Evolutionary conservation across 2,797 vertebrate genomes (phyloP).

Genomic region (Telmatherina bonti): DNA sequence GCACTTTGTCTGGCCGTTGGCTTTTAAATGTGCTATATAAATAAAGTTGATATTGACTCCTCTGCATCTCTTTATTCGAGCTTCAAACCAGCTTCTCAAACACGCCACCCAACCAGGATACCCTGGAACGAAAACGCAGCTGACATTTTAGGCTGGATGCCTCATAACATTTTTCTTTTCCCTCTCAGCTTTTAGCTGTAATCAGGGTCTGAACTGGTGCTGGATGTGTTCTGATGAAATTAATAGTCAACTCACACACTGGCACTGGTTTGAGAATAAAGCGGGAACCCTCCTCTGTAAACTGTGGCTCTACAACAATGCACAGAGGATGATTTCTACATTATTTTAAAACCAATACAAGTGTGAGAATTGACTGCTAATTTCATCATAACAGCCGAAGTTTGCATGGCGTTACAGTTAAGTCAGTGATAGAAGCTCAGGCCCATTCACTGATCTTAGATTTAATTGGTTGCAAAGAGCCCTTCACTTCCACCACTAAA

Average conservation of each 20-base stretch:
- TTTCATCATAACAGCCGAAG: conserved; percentile 56
- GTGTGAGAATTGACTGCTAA: conserved; percentile 40
- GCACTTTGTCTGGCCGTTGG: no score
- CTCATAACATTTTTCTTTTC: neutral
- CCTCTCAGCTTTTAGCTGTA: conserved; percentile 24
- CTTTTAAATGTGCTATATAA: no score
- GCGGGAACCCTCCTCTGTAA: neutral
- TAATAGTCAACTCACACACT: conserved; percentile 33
- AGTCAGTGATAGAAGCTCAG: conserved; percentile 48
- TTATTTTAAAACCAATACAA: conserved; percentile 6
- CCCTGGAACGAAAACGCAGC: neutral
- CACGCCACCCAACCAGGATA: neutral
- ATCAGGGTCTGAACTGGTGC: conserved; percentile 31
- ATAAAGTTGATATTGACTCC: no score
- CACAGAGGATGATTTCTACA: neutral
- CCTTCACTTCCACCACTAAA: conserved; percentile 58
- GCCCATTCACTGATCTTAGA: conserved; percentile 36
- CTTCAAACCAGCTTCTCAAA: neutral
- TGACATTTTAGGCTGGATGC: neutral
- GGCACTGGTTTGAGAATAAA: neutral
- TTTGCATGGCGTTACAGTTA: conserved; percentile 31
- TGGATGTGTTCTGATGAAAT: conserved; percentile 54
- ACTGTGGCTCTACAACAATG: neutral
- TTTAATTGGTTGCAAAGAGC: conserved; percentile 73
- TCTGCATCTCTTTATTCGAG: no score